phyloP scores from a whole-genome alignment of 2,888 invertebrate genomes.

The Oscheius myriophilus region DNA sequence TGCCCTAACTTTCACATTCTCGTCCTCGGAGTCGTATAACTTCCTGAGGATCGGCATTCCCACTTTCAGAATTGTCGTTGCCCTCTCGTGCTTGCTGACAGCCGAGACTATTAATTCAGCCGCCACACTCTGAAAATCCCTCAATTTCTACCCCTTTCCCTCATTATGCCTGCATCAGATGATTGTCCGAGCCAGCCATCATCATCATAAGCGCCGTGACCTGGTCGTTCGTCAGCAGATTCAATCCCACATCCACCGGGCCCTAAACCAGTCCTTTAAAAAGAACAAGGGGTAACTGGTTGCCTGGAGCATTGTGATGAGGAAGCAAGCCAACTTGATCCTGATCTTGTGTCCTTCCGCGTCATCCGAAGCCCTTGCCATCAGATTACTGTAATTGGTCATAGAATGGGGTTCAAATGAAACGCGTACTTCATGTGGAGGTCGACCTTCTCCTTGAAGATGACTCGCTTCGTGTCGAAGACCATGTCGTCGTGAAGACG shows the following conservation, averaged over 20 bases:
- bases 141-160: too few species aligned
- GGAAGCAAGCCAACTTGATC: slow-evolving; percentile 60
- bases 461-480: slow-evolving; percentile 81
- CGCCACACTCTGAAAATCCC: slow-evolving; percentile 82
- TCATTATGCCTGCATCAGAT: slow-evolving; percentile 78
- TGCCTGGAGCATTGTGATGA: slow-evolving; percentile 83
- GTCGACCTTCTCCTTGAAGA: slow-evolving; percentile 82
- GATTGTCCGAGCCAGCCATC: slow-evolving; percentile 93
- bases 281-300: not conserved
- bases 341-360: slow-evolving; percentile 48
- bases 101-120: slow-evolving; percentile 96
- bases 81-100: slow-evolving; percentile 95
- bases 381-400: slow-evolving; percentile 48
- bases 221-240: slow-evolving; percentile 77
- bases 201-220: slow-evolving; percentile 94
- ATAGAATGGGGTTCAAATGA: not conserved
- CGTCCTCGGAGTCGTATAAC: slow-evolving; percentile 88
- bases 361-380: slow-evolving; percentile 46
- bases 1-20: slow-evolving; percentile 81
- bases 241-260: slow-evolving; percentile 90
- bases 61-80: slow-evolving; percentile 79
- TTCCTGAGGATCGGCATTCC: slow-evolving; percentile 93
- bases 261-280: slow-evolving; percentile 75
- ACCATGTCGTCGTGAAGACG: slow-evolving; percentile 95
- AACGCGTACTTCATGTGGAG: slow-evolving; percentile 80